A percentile compares a stretch with the other conserved stretches of the same genome.
Conservation (phyloP, 2,888 invertebrate species). For the Nesidiocoris tenuis region DNA sequence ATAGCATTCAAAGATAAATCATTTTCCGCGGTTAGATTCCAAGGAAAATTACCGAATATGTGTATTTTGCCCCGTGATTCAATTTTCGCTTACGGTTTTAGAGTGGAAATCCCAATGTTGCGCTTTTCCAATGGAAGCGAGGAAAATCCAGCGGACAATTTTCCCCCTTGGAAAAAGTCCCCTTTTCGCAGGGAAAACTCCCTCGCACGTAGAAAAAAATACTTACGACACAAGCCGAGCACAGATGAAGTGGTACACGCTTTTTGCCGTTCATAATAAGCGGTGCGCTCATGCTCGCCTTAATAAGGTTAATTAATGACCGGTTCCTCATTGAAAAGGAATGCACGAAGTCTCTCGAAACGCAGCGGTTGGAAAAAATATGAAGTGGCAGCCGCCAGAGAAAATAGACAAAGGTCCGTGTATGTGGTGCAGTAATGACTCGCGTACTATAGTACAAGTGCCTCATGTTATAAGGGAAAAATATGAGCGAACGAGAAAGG, state of each 20-base stretch:
- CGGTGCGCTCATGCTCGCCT: slow-evolving; percentile 39
- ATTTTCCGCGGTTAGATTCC: too few relatives aligned
- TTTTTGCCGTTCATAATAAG: slow-evolving; percentile 23
- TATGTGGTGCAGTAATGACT: slow-evolving; percentile 28
- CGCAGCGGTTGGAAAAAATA: not conserved
- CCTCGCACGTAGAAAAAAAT: not conserved
- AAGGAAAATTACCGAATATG: too few relatives aligned
- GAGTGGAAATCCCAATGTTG: too few relatives aligned
- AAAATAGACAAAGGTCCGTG: slow-evolving; percentile 38
- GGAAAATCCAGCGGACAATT: too few relatives aligned
- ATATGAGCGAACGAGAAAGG: not conserved
- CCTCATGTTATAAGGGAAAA: not conserved
- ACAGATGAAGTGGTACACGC: slow-evolving; percentile 11
- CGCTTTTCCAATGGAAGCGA: too few relatives aligned
- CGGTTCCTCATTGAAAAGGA: slow-evolving; percentile 37
- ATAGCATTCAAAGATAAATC: too few relatives aligned
- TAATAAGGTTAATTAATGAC: slow-evolving; percentile 45
- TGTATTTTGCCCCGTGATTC: too few relatives aligned
- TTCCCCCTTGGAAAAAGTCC: not conserved
- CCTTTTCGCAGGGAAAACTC: slow-evolving; percentile 3
- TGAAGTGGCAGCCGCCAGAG: slow-evolving; percentile 16
- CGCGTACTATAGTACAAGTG: not conserved
- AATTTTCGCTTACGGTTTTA: too few relatives aligned
- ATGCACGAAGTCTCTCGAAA: not conserved
- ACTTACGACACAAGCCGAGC: not conserved